Conservation (phyloP, 2,888 invertebrate species). For the Pocota personata region DNA sequence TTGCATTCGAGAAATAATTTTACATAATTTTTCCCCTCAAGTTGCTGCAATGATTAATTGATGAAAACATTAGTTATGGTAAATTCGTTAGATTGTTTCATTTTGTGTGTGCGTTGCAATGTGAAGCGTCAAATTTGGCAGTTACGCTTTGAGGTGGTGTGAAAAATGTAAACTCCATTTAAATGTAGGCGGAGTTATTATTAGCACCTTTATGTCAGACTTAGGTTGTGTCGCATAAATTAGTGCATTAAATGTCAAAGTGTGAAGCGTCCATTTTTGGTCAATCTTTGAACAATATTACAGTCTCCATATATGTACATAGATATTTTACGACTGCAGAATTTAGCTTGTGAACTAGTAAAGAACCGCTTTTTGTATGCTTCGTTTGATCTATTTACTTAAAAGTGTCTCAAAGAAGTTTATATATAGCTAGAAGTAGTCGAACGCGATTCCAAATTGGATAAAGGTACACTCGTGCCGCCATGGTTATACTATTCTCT, state of each 20-base stretch:
- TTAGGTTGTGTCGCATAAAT: background rate
- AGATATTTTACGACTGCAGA: too few relatives aligned
- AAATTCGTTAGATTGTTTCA: background rate
- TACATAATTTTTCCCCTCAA: constrained; percentile 1
- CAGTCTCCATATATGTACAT: too few relatives aligned
- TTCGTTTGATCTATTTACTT: too few relatives aligned
- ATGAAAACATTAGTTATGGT: background rate
- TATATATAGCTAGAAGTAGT: too few relatives aligned
- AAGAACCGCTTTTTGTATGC: too few relatives aligned
- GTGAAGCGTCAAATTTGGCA: background rate
- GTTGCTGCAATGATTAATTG: background rate
- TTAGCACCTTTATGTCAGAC: background rate
- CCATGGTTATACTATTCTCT: too few relatives aligned
- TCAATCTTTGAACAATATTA: too few relatives aligned
- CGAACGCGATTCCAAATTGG: too few relatives aligned
- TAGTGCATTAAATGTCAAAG: background rate
- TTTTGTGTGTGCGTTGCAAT: background rate
- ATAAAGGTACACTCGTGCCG: too few relatives aligned
- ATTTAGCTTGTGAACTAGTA: too few relatives aligned
- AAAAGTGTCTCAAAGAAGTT: too few relatives aligned
- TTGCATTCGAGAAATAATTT: background rate
- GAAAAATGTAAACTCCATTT: background rate
- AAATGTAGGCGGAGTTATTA: background rate
- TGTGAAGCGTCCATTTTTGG: background rate
- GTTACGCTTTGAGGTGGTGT: background rate